These are phyloP conservation scores for Deilephila elpenor DNA, from an alignment of 2,888 invertebrate species.

Conservation along the genomic window DNA sequence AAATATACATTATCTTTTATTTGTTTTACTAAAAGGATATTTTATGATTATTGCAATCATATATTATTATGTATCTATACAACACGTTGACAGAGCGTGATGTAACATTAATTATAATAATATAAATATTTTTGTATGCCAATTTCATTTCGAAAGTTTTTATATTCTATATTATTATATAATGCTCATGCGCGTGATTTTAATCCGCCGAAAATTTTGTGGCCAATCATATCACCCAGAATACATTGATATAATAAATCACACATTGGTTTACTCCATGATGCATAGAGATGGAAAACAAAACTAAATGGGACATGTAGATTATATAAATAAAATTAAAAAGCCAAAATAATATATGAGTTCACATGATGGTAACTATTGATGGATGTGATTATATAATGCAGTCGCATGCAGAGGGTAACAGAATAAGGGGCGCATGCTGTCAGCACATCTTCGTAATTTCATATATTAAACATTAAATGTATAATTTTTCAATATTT, in stretches of 20 bases:
- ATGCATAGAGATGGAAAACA: conserved; percentile 36
- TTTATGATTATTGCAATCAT: too few relatives aligned
- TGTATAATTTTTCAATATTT: background rate
- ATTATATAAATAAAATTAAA: conserved; percentile 41
- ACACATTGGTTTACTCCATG: conserved; percentile 46
- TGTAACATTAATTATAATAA: conserved; percentile 37
- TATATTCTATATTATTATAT: background rate
- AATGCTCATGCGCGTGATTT: conserved; percentile 46
- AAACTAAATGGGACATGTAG: conserved; percentile 40
- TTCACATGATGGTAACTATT: conserved; percentile 17
- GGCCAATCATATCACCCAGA: conserved; percentile 63
- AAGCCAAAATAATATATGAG: conserved; percentile 36
- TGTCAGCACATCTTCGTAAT: conserved; percentile 17
- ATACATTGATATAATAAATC: conserved; percentile 57
- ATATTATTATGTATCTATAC: too few relatives aligned
- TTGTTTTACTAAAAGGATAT: too few relatives aligned
- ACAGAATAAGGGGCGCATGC: conserved; percentile 54
- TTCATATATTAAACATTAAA: background rate
- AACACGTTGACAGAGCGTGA: conserved; percentile 63
- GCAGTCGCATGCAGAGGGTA: conserved; percentile 36
- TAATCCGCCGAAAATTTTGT: conserved; percentile 57
- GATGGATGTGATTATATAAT: conserved; percentile 18
- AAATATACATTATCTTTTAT: too few relatives aligned
- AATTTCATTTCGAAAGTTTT: conserved; percentile 54
- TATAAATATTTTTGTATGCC: conserved; percentile 57